Base-by-base conservation (phyloP, 2,113 vertebrate species). In the Eulemur macaco region DNA sequence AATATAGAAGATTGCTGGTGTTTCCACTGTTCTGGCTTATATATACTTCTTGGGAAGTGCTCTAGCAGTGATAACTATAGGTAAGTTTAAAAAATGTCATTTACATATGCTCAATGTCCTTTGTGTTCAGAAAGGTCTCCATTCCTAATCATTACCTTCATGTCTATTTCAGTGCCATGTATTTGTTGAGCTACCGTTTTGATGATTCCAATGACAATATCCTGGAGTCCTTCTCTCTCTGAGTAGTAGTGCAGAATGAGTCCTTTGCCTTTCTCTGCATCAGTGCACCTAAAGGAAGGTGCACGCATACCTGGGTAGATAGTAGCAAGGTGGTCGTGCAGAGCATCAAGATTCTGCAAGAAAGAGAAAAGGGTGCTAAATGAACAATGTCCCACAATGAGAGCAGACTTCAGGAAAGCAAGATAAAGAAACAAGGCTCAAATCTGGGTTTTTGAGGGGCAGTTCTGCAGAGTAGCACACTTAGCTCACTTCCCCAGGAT, bases 221-320 rank as follows among this genome's bases (percentile, higher is more conserved):
- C 99, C 97, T 99, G 99, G 64, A 99, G 99, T 34, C 99, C 99
- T 98, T 99, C 99, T 98, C 99, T 98, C 98, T 99, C 99, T 0
- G 99, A 99, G 97, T 99, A 99, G 98, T 99, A 99, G 98, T 99
- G 99, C 71, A 99, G 99, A 97, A 99, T 99, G 73, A 99, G 99
- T 39, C 99, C 99, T 98, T 99, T 99, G 54, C 99, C 99, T 90
- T 99, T 99, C 87, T 99, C 99, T 0, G 99, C 99, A 29, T 99
- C 99, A 0, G 99, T 99, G 97, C 99, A 99, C 76, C 99, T 99
- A 83, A 99, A 99, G 3, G 99, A 99, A 78, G 99, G 99, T 3
- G 99, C 99, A 47, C 99, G 99, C 99, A 99, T 99, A 6, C 99
- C 99, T 0, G 99, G 99, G 96, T 99, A 99, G 98, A 99, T 99